Base-by-base conservation (phyloP, 2,797 vertebrate species). In the Carapus acus region DNA sequence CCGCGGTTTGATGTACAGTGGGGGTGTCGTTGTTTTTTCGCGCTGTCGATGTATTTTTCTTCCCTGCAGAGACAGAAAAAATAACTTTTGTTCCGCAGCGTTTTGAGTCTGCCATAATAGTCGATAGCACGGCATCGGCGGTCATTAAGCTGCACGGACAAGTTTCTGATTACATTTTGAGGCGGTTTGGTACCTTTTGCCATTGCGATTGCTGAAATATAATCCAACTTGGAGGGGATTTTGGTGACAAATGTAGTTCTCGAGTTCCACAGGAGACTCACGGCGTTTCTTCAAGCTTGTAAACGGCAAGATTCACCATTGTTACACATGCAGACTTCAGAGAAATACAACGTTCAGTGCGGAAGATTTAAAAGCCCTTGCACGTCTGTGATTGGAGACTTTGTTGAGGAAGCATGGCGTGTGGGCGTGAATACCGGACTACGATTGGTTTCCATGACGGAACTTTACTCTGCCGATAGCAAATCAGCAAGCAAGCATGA, bases 31-130 rank as follows among this genome's bases (percentile, higher is more conserved):
- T 68, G 43, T 80, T 86, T 67, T 73, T 83, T 63, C 81, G 70
- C 60, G 73, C 79, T 76, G 79, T 87, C 49, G 43, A 71, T 69
- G 77, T 85, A 81, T 79, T 60, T 73, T 86, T 90, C 86, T 86
- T 91, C 58, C 91, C 92, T 94, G 86, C 45, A 57, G 6, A 59
- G 69, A 69, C 42, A 62, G 1, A 1, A 1, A 39, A 7, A 67
- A 7, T 38, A 34, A 31, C 1, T 47, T 7, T 49, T 3, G 16
- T n/a, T 9, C 29, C 19, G 2, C 11, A 59, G 0, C n/a, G 2
- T 19, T n/a, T 13, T 43, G 2, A 2, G 22, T 12, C 17, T 24
- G 6, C 37, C 24, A 27, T 5, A 27, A 27, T 27, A 27, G 24
- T 4, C 24, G 9, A 5, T 27, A 5, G 24, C 24, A 5, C 5